Conservation (phyloP, 2,888 invertebrate species). For the Lepeophtheirus nordmannii region DNA sequence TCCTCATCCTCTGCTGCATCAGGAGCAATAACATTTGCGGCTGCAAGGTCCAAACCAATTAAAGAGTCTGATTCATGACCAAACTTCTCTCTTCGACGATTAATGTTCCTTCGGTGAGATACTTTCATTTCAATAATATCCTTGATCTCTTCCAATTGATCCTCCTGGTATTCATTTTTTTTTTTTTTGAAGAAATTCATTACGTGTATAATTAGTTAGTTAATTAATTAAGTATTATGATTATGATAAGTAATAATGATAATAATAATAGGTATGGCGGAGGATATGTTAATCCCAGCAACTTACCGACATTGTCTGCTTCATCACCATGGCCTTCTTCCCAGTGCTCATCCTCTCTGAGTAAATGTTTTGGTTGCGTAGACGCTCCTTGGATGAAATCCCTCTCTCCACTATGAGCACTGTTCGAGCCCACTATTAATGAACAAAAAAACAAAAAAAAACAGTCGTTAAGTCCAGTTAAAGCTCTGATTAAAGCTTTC, state of each 20-base stretch:
- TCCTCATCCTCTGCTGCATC: conserved; percentile 20
- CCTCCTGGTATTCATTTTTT: conserved; percentile 63
- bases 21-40: conserved; percentile 18
- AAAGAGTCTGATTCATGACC: conserved; percentile 21
- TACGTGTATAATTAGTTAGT: not conserved
- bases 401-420: conserved; percentile 92
- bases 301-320: conserved; percentile 32
- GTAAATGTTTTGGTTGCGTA: conserved; percentile 71
- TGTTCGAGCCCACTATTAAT: conserved; percentile 79
- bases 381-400: conserved; percentile 71
- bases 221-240: too few species aligned
- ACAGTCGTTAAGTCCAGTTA: not conserved
- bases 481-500: not conserved
- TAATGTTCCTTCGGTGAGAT: conserved; percentile 60
- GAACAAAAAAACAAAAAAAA: conserved; percentile 20
- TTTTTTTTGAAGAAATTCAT: conserved; percentile 28
- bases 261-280: too few species aligned
- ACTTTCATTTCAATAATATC: conserved; percentile 79
- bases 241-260: not conserved
- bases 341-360: conserved; percentile 87
- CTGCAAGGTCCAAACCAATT: conserved; percentile 21
- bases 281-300: too few species aligned
- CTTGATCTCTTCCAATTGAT: conserved; percentile 84
- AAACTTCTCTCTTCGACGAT: conserved; percentile 44
- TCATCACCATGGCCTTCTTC: conserved; percentile 63